Conservation (phyloP, 2,797 vertebrate genomes). For the Microctenopoma lineatum region DNA sequence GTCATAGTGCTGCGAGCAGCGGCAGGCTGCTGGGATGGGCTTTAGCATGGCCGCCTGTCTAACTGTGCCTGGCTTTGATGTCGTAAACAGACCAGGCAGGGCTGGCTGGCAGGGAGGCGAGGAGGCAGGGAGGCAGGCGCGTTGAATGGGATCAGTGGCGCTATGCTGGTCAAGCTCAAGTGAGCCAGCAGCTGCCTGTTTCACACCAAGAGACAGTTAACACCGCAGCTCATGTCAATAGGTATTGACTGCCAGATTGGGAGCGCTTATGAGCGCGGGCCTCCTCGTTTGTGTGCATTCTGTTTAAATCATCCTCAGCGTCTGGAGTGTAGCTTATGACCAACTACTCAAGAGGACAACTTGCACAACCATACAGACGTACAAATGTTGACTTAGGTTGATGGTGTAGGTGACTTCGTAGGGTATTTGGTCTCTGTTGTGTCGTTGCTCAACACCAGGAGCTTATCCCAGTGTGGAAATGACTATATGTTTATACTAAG, state of each 20-base stretch:
- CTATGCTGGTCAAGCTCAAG: constrained; percentile 73
- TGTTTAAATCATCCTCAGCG: constrained; percentile 68
- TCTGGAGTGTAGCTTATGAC: constrained; percentile 52
- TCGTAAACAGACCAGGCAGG: constrained; percentile 76
- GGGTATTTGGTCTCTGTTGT: constrained; percentile 56
- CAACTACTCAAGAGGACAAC: constrained; percentile 48
- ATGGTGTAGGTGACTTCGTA: constrained; percentile 51
- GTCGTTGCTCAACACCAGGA: constrained; percentile 45
- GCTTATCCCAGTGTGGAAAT: constrained; percentile 63
- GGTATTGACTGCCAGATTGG: constrained; percentile 77
- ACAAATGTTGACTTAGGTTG: constrained; percentile 47
- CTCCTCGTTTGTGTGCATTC: constrained; percentile 73
- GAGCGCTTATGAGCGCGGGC: constrained; percentile 62
- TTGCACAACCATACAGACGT: constrained; percentile 26
- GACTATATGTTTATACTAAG: constrained; percentile 49
- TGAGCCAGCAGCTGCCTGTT: constrained; percentile 73
- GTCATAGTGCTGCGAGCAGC: constrained; percentile 60
- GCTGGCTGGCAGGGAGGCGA: constrained; percentile 62
- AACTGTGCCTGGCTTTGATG: constrained; percentile 79
- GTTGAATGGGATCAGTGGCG: constrained; percentile 77
- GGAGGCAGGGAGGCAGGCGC: constrained; percentile 52
- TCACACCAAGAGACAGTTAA: constrained; percentile 75
- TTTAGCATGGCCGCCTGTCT: constrained; percentile 76
- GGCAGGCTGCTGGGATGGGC: constrained; percentile 71
- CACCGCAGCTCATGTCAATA: constrained; percentile 75